Conservation (phyloP, 2,113 vertebrate species). For the Hyla sarda region DNA sequence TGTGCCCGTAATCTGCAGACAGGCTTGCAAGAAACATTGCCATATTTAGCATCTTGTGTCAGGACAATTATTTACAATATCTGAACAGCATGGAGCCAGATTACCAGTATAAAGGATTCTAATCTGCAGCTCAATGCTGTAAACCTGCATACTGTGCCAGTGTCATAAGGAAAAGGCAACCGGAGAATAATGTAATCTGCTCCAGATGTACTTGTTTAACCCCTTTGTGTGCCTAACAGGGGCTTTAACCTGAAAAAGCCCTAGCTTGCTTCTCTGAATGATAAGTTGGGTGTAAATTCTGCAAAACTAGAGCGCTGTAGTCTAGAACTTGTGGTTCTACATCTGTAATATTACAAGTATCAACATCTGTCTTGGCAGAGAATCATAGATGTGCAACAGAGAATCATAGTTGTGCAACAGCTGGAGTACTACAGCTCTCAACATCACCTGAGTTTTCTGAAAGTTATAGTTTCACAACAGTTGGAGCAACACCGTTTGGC, state of each 20-base stretch:
- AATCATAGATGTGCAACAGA: background rate
- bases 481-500: background rate
- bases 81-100: slow-evolving; percentile 17
- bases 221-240: background rate
- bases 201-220: background rate
- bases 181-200: background rate
- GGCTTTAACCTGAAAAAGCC: background rate
- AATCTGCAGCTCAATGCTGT: slow-evolving; percentile 19
- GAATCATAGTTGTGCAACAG: no score
- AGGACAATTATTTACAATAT: slow-evolving; percentile 45
- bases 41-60: slow-evolving; percentile 54
- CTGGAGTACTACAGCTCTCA: no score
- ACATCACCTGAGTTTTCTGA: no score
- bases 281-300: background rate
- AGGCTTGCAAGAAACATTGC: slow-evolving; percentile 26
- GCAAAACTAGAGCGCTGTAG: background rate
- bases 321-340: background rate
- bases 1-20: slow-evolving; percentile 30
- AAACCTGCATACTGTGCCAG: background rate
- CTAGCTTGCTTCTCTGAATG: background rate
- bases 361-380: background rate
- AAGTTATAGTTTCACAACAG: no score
- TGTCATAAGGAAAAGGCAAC: background rate
- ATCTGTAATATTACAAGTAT: background rate
- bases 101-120: slow-evolving; percentile 3